phyloP scores from a whole-genome alignment of 35 echinoderm and acorn worm genomes.

The Strongylocentrotus purpuratus region DNA sequence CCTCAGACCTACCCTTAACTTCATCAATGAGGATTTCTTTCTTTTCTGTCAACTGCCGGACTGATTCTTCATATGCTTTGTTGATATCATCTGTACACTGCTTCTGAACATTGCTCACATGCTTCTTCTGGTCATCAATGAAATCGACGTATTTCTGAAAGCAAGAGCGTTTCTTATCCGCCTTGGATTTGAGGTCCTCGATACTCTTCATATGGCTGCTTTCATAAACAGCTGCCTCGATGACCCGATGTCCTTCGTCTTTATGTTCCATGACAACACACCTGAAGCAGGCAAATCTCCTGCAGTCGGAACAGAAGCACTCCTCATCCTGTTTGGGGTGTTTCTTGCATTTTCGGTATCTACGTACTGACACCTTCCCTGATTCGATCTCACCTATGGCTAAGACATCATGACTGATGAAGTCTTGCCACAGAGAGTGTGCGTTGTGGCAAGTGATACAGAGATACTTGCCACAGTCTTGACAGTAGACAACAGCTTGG shows the following conservation, averaged over 20 bases:
- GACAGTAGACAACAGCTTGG: not conserved
- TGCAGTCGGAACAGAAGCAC: not conserved
- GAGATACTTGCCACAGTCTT: not conserved
- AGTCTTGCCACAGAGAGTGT: not conserved
- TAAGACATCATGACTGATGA: not conserved
- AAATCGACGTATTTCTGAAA: not conserved
- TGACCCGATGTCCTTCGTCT: not conserved
- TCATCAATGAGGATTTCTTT: not conserved
- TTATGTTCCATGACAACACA: not conserved
- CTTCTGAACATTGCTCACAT: not conserved
- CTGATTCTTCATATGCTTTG: not conserved
- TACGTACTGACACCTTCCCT: not conserved
- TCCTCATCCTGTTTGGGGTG: not conserved
- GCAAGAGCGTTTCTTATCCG: not conserved
- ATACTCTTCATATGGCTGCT: not conserved
- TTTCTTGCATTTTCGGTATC: not conserved
- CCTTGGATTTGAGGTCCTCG: not conserved
- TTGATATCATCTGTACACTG: not conserved
- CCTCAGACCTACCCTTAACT: not conserved
- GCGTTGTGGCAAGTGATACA: not conserved
- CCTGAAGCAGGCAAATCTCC: slow-evolving; percentile 2
- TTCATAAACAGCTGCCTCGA: not conserved
- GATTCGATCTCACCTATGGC: not conserved
- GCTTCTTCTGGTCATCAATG: not conserved
- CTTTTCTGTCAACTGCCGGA: not conserved